Evolutionary conservation across 1,140 invertebrate genomes (phyloP).

Genomic region (Calycopis cecrops): DNA sequence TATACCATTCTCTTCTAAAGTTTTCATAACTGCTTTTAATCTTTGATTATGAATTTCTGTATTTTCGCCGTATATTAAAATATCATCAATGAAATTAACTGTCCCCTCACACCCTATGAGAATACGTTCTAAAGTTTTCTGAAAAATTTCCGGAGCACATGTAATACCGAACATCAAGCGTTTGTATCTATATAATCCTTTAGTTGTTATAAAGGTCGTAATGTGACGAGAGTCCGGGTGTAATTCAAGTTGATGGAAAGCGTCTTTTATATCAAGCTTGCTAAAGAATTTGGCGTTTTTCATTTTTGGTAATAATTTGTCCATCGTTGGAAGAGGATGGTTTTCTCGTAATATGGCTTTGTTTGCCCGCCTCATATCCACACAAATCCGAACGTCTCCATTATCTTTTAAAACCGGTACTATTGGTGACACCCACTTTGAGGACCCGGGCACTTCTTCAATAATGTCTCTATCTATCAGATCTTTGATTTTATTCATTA

Average conservation of each 20-base stretch:
- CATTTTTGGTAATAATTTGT: constrained; percentile 26
- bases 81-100: constrained; percentile 21
- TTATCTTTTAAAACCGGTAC: constrained; percentile 30
- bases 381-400: constrained; percentile 37
- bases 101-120: constrained; percentile 18
- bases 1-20: constrained; percentile 10
- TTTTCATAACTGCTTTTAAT: not conserved
- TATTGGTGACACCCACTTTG: constrained; percentile 37
- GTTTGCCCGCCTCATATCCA: constrained; percentile 37
- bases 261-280: constrained; percentile 35
- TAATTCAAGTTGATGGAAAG: constrained; percentile 33
- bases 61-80: not conserved
- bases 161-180: too few species aligned
- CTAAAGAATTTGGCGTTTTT: constrained; percentile 35
- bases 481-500: too few species aligned
- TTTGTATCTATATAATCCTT: constrained; percentile 32
- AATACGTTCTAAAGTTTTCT: constrained; percentile 26
- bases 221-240: constrained; percentile 23
- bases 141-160: constrained; percentile 34
- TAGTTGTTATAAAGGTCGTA: constrained; percentile 33
- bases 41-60: not conserved
- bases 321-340: constrained; percentile 35
- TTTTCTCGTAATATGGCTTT: constrained; percentile 34
- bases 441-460: too few species aligned
- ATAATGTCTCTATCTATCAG: too few species aligned